Conservation (phyloP, 2,113 vertebrate species). For the Chroicocephalus ridibundus region DNA sequence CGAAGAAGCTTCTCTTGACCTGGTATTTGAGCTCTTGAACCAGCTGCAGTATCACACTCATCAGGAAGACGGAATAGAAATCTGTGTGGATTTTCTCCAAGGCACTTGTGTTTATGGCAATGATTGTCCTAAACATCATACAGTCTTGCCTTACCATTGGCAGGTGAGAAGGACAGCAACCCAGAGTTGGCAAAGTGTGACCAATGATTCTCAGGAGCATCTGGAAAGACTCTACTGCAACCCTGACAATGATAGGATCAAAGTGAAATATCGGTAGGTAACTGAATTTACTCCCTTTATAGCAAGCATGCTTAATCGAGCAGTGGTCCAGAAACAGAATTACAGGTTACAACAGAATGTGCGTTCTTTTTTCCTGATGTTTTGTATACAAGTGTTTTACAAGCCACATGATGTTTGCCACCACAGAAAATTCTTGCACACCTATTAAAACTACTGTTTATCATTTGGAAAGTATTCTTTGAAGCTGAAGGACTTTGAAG, state of each 20-base stretch:
- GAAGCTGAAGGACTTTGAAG: not conserved
- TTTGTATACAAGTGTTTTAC: not conserved
- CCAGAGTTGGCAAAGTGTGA: slow-evolving; percentile 91
- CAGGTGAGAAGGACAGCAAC: slow-evolving; percentile 87
- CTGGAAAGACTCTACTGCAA: slow-evolving; percentile 99
- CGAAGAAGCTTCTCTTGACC: slow-evolving; percentile 94
- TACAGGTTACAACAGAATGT: too few species aligned
- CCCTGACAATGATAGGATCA: slow-evolving; percentile 94
- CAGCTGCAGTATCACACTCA: slow-evolving; percentile 98
- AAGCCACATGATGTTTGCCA: not conserved
- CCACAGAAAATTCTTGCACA: not conserved
- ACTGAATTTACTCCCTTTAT: not conserved
- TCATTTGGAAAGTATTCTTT: not conserved
- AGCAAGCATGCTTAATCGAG: not conserved
- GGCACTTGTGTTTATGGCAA: slow-evolving; percentile 90
- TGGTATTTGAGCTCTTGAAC: slow-evolving; percentile 96
- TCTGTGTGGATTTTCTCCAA: slow-evolving; percentile 96
- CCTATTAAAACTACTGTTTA: not conserved
- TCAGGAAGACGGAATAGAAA: slow-evolving; percentile 87
- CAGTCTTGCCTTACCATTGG: slow-evolving; percentile 95
- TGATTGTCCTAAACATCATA: slow-evolving; percentile 95
- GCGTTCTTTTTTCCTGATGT: not conserved
- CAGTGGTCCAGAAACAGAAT: not conserved
- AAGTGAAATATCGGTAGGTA: slow-evolving; percentile 93
- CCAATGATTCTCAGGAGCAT: slow-evolving; percentile 96